Base-by-base conservation (phyloP, 64 coral and sea anemone species). In the Stichodactyla helianthus region DNA sequence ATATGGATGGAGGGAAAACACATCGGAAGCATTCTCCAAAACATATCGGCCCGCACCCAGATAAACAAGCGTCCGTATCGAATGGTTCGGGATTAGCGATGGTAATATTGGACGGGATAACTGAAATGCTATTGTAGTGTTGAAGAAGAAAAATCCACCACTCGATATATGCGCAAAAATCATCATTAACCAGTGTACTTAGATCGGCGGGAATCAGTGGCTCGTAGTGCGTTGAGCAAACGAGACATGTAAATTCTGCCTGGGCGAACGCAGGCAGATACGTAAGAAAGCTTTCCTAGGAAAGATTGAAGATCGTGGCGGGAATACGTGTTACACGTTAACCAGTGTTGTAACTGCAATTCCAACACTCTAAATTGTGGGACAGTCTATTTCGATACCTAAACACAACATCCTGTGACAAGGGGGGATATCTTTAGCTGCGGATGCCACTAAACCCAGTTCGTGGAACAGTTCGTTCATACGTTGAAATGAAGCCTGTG, bases 41-140 rank as follows among this genome's bases (percentile, higher is more conserved):
- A 93, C 86, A 89, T 26, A 89, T 81, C 1, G 82, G 82, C 0
- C 82, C 79, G 61, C 86, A 83, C 1, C 86, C 63, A 27, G n/a
- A 50, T 14, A 88, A 57, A 87, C 67, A 88, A 86, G 91, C 87
- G 71, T 93, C 82, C 1, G 86, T 85, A 54, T 82, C 82, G 58
- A 93, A 89, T 9, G 68, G 61, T 83, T 83, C 51, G 0, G 86
- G 86, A 83, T 88, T 85, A 14, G 63, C 61, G 53, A 88, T 78
- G 12, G 83, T 77, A 28, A 85, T 58, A 23, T 78, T 52, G 0
- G 82, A 18, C 6, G 82, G 82, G 83, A 93, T 89, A 51, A 93
- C 82, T 5, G 82, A 89, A 86, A 89, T 58, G 23, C 87, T 87
- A 50, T 93, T 93, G 82, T 86, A 93, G 62, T 93, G 87, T n/a